phyloP scores from a whole-genome alignment of 53 echinoderm and acorn worm species.

The Temnopleurus reevesii region DNA sequence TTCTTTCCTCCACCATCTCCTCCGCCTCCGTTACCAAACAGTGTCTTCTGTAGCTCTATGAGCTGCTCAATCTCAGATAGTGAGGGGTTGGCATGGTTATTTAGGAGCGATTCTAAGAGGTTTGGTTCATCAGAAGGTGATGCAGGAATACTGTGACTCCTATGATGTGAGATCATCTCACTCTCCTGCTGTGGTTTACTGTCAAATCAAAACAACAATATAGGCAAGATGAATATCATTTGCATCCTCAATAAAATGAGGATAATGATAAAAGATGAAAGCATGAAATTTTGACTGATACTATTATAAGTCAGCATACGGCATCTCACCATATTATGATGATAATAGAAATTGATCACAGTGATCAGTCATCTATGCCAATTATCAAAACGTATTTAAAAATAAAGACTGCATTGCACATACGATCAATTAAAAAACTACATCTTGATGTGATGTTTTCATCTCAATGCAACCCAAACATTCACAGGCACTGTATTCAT shows the following conservation, averaged over 20 bases:
- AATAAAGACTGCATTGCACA: no score
- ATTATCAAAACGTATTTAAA: no score
- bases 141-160: slow-evolving; percentile 57
- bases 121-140: slow-evolving; percentile 69
- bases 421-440: no score
- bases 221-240: no score
- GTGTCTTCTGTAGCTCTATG: slow-evolving; percentile 81
- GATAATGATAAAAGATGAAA: neutral
- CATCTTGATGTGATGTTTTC: no score
- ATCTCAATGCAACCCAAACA: no score
- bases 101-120: slow-evolving; percentile 69
- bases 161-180: slow-evolving; percentile 57
- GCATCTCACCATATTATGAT: no score
- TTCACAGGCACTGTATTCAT: no score
- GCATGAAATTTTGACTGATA: neutral
- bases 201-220: neutral
- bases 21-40: slow-evolving; percentile 65
- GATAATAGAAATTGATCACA: no score
- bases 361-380: no score
- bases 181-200: slow-evolving; percentile 45
- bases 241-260: neutral
- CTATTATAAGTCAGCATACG: no score
- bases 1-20: slow-evolving; percentile 11
- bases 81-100: slow-evolving; percentile 27
- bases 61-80: slow-evolving; percentile 75